Base-by-base conservation (phyloP, 2,888 invertebrate genomes). In the Dolomedes plantarius region DNA sequence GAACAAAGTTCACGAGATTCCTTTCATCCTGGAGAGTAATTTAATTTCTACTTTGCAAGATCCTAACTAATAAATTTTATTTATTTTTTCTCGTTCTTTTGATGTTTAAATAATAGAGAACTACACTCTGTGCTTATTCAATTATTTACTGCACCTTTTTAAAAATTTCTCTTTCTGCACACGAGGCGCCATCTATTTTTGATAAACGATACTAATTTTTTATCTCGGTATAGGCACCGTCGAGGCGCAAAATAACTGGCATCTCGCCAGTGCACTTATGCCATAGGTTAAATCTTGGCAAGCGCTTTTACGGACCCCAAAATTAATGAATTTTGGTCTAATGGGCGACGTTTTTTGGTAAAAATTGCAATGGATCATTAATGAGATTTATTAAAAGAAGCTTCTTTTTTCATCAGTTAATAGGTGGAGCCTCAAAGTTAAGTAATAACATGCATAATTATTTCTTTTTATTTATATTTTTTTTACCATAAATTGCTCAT, bases 321-420 rank as follows among this genome's bases (percentile, higher is more conserved):
- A 69, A 82, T 82, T 71, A 82, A 82, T 82, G 82, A 75, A 82
- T 75, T 82, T 82, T 74, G 67, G 71, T 62, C 69, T 71, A 82
- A 82, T 82, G 82, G 75, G 62, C 74, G 82, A 75, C 41, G 75
- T 62, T 62, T 68, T 71, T 76, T 75, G 82, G 68, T 82, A 75
- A 82, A 82, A 82, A 75, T 68, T 82, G 62, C 82, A 23, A 31
- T 64, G 19, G 71, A 76, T 75, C 71, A 82, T 82, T 82, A 81
- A 76, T 82, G 82, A 76, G 36, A 76, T 82, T 82, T 82, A 82
- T 82, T 82, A 69, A 82, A 82, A 82, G 69, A 62, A 76, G 56
- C 11, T 23, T 29, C 56, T 74, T 75, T 82, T 75, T 82, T 69
- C 41, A 71, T 71, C 75, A 76, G 69, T 71, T 69, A 82, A 76